Base-by-base conservation (phyloP, 2,888 invertebrate genomes). In the Escarpia spicata region DNA sequence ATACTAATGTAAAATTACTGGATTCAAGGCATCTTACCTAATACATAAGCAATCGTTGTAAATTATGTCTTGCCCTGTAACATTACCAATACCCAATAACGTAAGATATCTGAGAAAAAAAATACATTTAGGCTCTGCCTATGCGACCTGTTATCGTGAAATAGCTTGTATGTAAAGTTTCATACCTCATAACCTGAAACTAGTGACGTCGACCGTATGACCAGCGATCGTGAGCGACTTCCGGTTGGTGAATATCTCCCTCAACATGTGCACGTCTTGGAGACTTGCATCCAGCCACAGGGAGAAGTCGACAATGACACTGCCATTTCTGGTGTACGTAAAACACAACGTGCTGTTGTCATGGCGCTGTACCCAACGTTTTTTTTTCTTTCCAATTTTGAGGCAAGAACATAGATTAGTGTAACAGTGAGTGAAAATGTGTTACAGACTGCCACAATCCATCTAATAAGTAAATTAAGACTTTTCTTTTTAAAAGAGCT, bases 221-320 rank as follows among this genome's bases (percentile, higher is more conserved):
- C 75, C 75, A 75, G 75, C 75, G 2, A 75, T 75, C 75, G 26
- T n/a, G 26, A 75, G 75, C 3, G 75, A 75, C 75, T 75, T 75
- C 75, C 19, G 75, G 19, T 26, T 75, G 75, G 75, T 75, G 75
- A 75, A 75, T 75, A 75, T 75, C 75, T 75, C 75, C 75, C n/a
- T 75, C 75, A 75, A 6, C 75, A 75, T 26, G 75, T 75, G 19
- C 26, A 75, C 6, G n/a, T 75, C 75, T n/a, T 26, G 75, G n/a
- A 75, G 75, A 75, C 75, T 75, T 15, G 75, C 75, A n/a, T 75
- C 75, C 75, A 75, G 26, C 75, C 75, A 75, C 75, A 75, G 75
- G 0, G 75, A 75, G 75, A 75, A 75, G 19, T 75, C 75, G n/a
- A 75, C 75, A 75, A 75, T n/a, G 19, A 75, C 75, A 26, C 75